phyloP scores from a whole-genome alignment of 2,888 invertebrate genomes.

The Junonia oenone region DNA sequence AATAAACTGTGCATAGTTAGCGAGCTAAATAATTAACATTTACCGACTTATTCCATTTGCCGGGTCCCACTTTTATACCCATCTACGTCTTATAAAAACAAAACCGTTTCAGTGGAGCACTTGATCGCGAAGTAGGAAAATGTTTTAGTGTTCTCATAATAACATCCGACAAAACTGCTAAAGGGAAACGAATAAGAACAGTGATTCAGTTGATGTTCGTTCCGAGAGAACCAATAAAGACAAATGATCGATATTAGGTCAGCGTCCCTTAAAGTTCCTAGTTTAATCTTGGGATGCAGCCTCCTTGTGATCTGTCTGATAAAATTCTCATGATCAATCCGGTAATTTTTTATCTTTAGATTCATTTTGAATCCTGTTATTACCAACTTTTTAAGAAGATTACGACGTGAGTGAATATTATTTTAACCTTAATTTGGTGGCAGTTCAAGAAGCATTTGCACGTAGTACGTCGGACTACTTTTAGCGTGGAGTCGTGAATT shows the following conservation, averaged over 20 bases:
- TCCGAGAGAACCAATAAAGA: slow-evolving; percentile 54
- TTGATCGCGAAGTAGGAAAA: slow-evolving; percentile 29
- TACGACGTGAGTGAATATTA: not conserved
- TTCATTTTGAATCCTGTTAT: not conserved
- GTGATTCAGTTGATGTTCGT: slow-evolving; percentile 54
- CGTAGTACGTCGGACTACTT: slow-evolving; percentile 18
- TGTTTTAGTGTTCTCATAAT: slow-evolving; percentile 35
- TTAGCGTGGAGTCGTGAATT: slow-evolving; percentile 28
- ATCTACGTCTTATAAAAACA: slow-evolving; percentile 21
- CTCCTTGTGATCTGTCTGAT: slow-evolving; percentile 7
- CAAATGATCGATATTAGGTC: slow-evolving; percentile 45
- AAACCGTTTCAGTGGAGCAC: slow-evolving; percentile 15
- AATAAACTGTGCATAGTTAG: slow-evolving; percentile 34
- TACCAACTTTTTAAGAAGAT: not conserved
- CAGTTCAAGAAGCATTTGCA: slow-evolving; percentile 8
- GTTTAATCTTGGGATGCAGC: slow-evolving; percentile 15
- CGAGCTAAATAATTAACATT: slow-evolving; percentile 30
- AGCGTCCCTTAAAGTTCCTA: slow-evolving; percentile 10
- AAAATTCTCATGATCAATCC: slow-evolving; percentile 1
- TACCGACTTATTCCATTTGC: slow-evolving; percentile 14
- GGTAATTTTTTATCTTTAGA: not conserved
- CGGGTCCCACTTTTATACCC: slow-evolving; percentile 8
- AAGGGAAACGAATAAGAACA: slow-evolving; percentile 41
- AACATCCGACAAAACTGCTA: slow-evolving; percentile 39
- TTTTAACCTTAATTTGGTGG: not conserved